Evolutionary conservation across 2,888 invertebrate genomes (phyloP).

Genomic region (Drosophila diplacantha): DNA sequence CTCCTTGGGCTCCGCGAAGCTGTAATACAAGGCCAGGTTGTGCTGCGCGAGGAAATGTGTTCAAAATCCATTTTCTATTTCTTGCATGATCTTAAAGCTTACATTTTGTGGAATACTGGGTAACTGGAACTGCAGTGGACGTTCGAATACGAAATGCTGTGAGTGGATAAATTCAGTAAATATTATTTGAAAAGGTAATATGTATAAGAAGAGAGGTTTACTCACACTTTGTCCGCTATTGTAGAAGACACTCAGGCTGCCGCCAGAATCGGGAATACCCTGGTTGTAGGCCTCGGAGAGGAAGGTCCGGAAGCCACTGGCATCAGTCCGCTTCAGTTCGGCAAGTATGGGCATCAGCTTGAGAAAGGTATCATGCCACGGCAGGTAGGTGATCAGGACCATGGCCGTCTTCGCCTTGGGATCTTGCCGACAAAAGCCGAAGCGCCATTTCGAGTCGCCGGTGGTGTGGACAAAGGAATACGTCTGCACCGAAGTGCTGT

Average conservation of each 20-base stretch:
- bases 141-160: conserved; percentile 87
- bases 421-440: conserved; percentile 97
- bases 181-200: conserved; percentile 12
- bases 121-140: conserved; percentile 88
- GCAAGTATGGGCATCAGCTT: conserved; percentile 74
- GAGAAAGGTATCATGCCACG: conserved; percentile 97
- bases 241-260: conserved; percentile 81
- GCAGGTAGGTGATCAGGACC: conserved; percentile 91
- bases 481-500: conserved; percentile 90
- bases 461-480: conserved; percentile 98
- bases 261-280: conserved; percentile 84
- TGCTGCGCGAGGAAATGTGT: conserved; percentile 81
- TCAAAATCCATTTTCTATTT: neutral
- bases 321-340: conserved; percentile 72
- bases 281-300: conserved; percentile 83
- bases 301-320: conserved; percentile 78
- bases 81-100: conserved; percentile 75
- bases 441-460: conserved; percentile 96
- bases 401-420: conserved; percentile 91
- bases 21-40: conserved; percentile 97
- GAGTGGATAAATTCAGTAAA: conserved; percentile 76
- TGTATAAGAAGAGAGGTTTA: conserved; percentile 20
- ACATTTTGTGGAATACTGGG: conserved; percentile 98
- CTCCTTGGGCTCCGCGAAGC: conserved; percentile 94
- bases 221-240: conserved; percentile 81